These are phyloP conservation scores for Pemphigus obesinymphae DNA, from an alignment of 1,140 invertebrate species.

Conservation along the genomic window DNA sequence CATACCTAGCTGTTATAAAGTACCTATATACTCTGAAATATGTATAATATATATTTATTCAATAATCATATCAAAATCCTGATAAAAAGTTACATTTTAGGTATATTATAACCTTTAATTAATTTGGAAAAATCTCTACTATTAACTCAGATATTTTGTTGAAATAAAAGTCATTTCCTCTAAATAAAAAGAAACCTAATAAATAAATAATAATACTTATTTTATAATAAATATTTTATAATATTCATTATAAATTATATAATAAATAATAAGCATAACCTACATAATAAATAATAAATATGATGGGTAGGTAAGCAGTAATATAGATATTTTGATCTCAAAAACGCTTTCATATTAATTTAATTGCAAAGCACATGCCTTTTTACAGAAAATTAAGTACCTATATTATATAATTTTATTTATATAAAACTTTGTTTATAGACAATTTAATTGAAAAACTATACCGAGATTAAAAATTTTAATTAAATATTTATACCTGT, in stretches of 20 bases:
- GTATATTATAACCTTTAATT: neutral
- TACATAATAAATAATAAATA: too few species aligned
- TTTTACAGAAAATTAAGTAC: neutral
- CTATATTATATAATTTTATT: neutral
- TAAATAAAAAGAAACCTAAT: neutral
- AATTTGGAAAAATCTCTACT: neutral
- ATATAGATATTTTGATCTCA: too few species aligned
- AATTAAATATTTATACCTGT: too few species aligned
- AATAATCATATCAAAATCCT: too few species aligned
- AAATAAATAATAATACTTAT: neutral
- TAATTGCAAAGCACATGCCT: neutral
- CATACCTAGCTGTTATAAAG: neutral
- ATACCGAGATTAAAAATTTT: too few species aligned
- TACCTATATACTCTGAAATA: neutral
- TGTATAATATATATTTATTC: neutral
- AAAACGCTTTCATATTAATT: too few species aligned
- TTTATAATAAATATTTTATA: too few species aligned
- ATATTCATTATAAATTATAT: too few species aligned
- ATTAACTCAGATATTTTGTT: neutral
- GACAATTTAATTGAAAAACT: neutral
- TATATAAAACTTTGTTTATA: neutral
- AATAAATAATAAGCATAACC: too few species aligned
- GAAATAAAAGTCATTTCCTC: neutral
- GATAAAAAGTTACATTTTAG: neutral
- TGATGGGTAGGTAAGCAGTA: too few species aligned